Percentiles rank a stretch among this genome's conserved stretches.
Evolutionary conservation across 2,888 invertebrate genomes (phyloP).

Genomic region (Brachynemurus nebulosus): DNA sequence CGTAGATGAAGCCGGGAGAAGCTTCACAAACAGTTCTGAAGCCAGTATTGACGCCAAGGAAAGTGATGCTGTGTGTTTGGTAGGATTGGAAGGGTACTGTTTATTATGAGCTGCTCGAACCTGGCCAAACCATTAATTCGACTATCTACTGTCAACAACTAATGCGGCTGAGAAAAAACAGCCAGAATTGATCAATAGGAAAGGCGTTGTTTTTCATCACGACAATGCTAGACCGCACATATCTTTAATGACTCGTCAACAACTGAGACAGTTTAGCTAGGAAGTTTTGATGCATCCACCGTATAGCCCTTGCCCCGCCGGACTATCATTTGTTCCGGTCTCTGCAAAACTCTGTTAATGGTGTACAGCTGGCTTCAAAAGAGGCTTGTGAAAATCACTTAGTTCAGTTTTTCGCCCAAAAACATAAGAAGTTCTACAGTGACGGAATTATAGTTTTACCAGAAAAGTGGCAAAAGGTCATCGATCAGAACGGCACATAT

Average conservation of each 20-base stretch:
- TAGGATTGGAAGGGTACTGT: slow-evolving; percentile 16
- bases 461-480: slow-evolving; percentile 15
- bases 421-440: slow-evolving; percentile 15
- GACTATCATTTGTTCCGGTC: slow-evolving; percentile 22
- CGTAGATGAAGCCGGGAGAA: slow-evolving; percentile 15
- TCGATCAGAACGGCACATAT: slow-evolving; percentile 14
- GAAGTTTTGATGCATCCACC: slow-evolving; percentile 19
- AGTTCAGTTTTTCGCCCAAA: slow-evolving; percentile 17
- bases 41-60: too few relatives aligned
- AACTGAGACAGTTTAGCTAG: slow-evolving; percentile 18
- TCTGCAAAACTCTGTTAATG: slow-evolving; percentile 15
- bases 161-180: slow-evolving; percentile 14
- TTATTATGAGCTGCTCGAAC: slow-evolving; percentile 15
- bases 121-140: slow-evolving; percentile 15
- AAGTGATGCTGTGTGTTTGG: too few relatives aligned
- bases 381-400: slow-evolving; percentile 17
- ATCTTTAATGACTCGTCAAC: slow-evolving; percentile 18
- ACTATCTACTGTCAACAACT: slow-evolving; percentile 17
- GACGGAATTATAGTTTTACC: slow-evolving; percentile 16
- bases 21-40: slow-evolving; percentile 17
- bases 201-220: slow-evolving; percentile 15
- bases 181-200: slow-evolving; percentile 10
- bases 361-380: slow-evolving; percentile 15
- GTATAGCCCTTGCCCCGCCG: slow-evolving; percentile 19
- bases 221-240: slow-evolving; percentile 9